Evolutionary conservation across 2,797 vertebrate genomes (phyloP), one percentile per base, ranked within the genome.

Genomic region (Pseudochaenichthys georgianus): DNA sequence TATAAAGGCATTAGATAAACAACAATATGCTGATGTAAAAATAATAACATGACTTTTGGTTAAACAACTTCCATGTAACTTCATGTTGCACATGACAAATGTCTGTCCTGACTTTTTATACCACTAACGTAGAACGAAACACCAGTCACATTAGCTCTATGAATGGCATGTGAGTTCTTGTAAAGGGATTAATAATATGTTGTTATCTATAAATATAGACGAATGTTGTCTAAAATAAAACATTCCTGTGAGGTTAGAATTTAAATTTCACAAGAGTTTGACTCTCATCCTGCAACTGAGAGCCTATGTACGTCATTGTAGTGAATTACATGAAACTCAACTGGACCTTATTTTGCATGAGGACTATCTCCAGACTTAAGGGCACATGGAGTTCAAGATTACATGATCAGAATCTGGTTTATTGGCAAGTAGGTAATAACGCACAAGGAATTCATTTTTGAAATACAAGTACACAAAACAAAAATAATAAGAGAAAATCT

Each of bases 271-370:
- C 28, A 38, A 38, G 34, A 38, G 34, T 38, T 47, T 43, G n/a
- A 31, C 3, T 38, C 38, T 3, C 21, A 16, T 62, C 17, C 5
- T 16, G 5, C 13, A 21, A 7, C 64, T 34, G 42, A 31, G 43
- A 55, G 6, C 38, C 10, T 28, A 28, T 17, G 5, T 52, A 13
- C 6, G 19, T 52, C 19, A 52, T 52, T 23, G 11, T 21, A 21
- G 28, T 21, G 17, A 48, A 68, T 21, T 13, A 38, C 58, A 57
- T 68, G 9, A 68, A 68, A 48, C 45, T 13, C 2, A 45, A 55
- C 11, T 48, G 42, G 55, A 9, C 5, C 13, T 57, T 4, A 46
- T 46, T 4, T 66, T 51, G 8, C 31, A 28, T 9, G 5, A 9
- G 2, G 9, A 28, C 1, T 41, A 31, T 52, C 42, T 51, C 13